A percentile compares a stretch with the other conserved stretches of the same genome.
These are phyloP conservation scores for Adoxophyes honmai DNA, from an alignment of 1,140 invertebrate species.

Conservation along the genomic window DNA sequence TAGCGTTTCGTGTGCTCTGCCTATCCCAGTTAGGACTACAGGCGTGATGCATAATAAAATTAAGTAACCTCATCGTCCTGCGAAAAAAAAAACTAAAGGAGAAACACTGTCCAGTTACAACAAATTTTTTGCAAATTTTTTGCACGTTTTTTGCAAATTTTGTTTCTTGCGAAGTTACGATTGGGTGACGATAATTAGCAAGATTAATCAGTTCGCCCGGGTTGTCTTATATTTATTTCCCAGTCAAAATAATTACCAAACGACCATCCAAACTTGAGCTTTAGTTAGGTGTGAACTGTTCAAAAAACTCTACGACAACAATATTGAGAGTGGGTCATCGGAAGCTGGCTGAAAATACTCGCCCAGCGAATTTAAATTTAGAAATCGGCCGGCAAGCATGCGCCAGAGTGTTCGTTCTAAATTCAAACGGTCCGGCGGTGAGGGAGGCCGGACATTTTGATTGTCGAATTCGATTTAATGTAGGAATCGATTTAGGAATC, in stretches of 20 bases:
- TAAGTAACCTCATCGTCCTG: no score
- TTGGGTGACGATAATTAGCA: no score
- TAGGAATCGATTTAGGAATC: slow-evolving; percentile 26
- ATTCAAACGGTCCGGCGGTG: slow-evolving; percentile 52
- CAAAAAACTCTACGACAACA: background rate
- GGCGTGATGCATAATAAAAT: no score
- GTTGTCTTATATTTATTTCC: slow-evolving; percentile 23
- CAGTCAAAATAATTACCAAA: slow-evolving; percentile 31
- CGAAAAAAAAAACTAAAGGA: no score
- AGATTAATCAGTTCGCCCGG: slow-evolving; percentile 17
- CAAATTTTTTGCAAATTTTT: no score
- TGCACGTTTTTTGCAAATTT: no score
- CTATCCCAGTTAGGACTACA: no score
- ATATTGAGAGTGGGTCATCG: slow-evolving; percentile 25
- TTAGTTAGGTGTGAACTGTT: background rate
- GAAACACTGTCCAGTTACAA: no score
- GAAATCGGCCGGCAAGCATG: slow-evolving; percentile 32
- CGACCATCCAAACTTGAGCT: slow-evolving; percentile 23
- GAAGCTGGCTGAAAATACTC: slow-evolving; percentile 26
- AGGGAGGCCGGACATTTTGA: slow-evolving; percentile 46
- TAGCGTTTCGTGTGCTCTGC: no score
- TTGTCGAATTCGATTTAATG: slow-evolving; percentile 35
- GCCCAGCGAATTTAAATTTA: slow-evolving; percentile 63
- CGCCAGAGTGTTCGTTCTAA: slow-evolving; percentile 41
- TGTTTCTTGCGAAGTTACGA: no score